Evolutionary conservation across 2,113 vertebrate species (phyloP).

Genomic region (Varanus komodoensis): DNA sequence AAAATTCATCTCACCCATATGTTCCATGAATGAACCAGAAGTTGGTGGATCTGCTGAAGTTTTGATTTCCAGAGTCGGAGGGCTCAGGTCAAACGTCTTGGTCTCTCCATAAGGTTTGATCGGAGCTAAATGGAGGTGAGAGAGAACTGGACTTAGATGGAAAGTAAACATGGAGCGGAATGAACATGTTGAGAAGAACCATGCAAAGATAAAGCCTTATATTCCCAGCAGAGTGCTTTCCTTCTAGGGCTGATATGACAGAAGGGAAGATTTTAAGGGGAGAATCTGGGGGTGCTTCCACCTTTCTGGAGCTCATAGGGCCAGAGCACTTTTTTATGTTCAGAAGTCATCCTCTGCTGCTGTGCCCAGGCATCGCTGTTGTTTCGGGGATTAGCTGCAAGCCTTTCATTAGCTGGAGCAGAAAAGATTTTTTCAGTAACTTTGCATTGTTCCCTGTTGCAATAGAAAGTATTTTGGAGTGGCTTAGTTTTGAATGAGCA

Average conservation of each 20-base stretch:
- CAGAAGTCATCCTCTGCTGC: no score
- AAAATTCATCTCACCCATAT: constrained; percentile 10
- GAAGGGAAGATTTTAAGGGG: not conserved
- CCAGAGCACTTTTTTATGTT: no score
- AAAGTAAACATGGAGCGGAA: not conserved
- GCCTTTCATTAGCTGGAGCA: no score
- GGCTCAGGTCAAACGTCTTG: not conserved
- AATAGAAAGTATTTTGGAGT: no score
- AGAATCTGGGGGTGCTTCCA: not conserved
- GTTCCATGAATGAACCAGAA: not conserved
- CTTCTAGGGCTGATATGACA: not conserved
- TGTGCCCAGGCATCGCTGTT: no score
- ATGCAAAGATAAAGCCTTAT: not conserved
- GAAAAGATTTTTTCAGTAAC: no score
- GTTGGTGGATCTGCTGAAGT: not conserved
- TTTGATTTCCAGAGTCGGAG: not conserved
- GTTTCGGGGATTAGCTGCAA: no score
- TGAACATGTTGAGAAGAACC: not conserved
- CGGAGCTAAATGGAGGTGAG: constrained; percentile 37
- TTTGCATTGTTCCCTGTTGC: no score
- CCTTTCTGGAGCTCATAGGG: not conserved
- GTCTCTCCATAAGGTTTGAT: not conserved
- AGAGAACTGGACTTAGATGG: not conserved
- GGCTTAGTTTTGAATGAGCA: no score
- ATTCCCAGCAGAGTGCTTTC: not conserved